These are phyloP conservation scores for Drosophila insularis DNA, from an alignment of 1,140 invertebrate genomes.

Conservation along the genomic window DNA sequence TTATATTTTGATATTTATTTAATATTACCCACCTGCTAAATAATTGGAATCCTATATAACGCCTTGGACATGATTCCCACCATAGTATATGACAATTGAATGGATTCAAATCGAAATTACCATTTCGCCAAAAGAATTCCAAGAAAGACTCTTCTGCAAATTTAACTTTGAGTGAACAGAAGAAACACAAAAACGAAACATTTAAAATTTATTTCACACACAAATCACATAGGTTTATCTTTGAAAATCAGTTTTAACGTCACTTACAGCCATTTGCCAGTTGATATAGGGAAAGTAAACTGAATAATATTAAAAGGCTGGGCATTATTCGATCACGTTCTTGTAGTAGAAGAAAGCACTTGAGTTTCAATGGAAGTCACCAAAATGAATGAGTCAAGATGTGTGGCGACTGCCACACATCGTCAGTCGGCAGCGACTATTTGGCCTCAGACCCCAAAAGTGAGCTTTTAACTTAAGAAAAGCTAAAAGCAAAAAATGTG, in stretches of 20 bases:
- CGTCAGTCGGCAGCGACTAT: neutral
- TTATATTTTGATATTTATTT: neutral
- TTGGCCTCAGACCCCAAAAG: neutral
- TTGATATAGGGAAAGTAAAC: slow-evolving; percentile 56
- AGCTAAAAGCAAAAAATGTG: neutral
- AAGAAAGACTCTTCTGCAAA: slow-evolving; percentile 39
- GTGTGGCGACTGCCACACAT: neutral
- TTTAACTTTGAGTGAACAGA: slow-evolving; percentile 44
- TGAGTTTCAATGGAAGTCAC: slow-evolving; percentile 55
- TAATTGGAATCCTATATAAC: slow-evolving; percentile 58
- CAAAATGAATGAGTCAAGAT: slow-evolving; percentile 53
- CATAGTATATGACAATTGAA: slow-evolving; percentile 64
- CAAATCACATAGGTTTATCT: slow-evolving; percentile 31
- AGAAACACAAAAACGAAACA: neutral
- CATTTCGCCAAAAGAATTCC: slow-evolving; percentile 66
- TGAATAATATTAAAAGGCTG: slow-evolving; percentile 22
- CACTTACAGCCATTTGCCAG: slow-evolving; percentile 54
- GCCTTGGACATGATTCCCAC: slow-evolving; percentile 58
- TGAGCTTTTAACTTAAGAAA: neutral
- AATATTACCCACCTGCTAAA: slow-evolving; percentile 62
- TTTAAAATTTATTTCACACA: slow-evolving; percentile 11
- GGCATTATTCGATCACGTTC: slow-evolving; percentile 39
- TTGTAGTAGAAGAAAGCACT: slow-evolving; percentile 8
- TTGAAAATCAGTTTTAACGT: slow-evolving; percentile 3
- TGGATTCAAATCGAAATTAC: slow-evolving; percentile 72